phyloP scores from a whole-genome alignment of 2,797 vertebrate species.

The Crenuchus spilurus region DNA sequence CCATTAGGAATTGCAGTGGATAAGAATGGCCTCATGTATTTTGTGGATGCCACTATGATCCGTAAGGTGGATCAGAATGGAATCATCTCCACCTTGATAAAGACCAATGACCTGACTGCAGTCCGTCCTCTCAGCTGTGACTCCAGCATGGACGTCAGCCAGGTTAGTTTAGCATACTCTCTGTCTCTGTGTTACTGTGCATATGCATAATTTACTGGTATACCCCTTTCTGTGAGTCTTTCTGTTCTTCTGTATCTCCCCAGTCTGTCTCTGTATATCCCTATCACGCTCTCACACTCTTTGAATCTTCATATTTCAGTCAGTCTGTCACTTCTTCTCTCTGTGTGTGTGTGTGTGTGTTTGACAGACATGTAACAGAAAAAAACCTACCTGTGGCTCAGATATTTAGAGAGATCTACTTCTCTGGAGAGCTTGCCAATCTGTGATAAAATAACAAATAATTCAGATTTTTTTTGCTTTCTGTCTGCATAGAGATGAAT shows the following conservation, averaged over 20 bases:
- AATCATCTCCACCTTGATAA: slow-evolving; percentile 88
- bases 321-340: slow-evolving; percentile 12
- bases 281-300: neutral
- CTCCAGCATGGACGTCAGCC: slow-evolving; percentile 91
- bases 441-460: slow-evolving; percentile 12
- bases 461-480: slow-evolving; percentile 17
- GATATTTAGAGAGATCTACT: slow-evolving; percentile 16
- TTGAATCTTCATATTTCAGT: neutral
- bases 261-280: neutral
- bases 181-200: neutral
- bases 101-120: slow-evolving; percentile 85
- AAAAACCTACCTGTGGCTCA: slow-evolving; percentile 17
- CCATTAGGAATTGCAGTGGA: slow-evolving; percentile 85
- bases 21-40: slow-evolving; percentile 89
- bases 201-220: neutral
- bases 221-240: neutral
- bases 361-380: slow-evolving; percentile 8
- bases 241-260: neutral
- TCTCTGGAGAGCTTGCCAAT: neutral
- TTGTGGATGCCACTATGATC: slow-evolving; percentile 90
- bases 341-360: slow-evolving; percentile 2
- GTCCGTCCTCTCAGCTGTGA: slow-evolving; percentile 90
- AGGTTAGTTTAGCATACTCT: slow-evolving; percentile 70
- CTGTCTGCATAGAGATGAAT: slow-evolving; percentile 20
- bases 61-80: slow-evolving; percentile 90